Evolutionary conservation across 2,113 vertebrate species (phyloP), one percentile per base, ranked within the genome.

Genomic region (Cheirogaleus medius): DNA sequence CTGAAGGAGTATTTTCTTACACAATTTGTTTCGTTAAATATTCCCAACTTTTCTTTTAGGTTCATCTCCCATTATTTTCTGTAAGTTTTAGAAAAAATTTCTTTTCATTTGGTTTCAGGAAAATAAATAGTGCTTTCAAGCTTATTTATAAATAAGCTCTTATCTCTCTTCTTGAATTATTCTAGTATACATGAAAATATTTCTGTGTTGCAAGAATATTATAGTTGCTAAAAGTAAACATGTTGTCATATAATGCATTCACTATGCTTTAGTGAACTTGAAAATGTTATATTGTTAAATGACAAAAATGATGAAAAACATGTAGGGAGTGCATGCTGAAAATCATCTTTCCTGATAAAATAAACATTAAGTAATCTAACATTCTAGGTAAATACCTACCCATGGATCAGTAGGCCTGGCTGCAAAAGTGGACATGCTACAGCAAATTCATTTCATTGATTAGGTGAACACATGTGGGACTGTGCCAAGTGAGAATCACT

Each of bases 241-340:
- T 97, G 85, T 85, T 91, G 39, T 78, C 76, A 14, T 86, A 82
- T 82, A 97, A 95, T 94, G 18, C 47, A 82, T 96, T 91, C 78
- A 83, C 63, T 73, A 34, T 58, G 93, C 95, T 97, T 97, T 94
- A 94, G 73, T 97, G 96, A 97, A 94, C 97, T 94, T 91, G 96
- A 97, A 97, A 97, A 95, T 97, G 91, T 54, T 86, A n/a, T 92
- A 66, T 95, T 97, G 93, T 96, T 95, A 95, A 97, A 78, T 97
- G 95, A 97, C 96, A 97, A 94, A 88, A 76, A 39, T 89, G 86
- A 87, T 92, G 25, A 95, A 94, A 89, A 74, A 49, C 73, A 74
- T 14, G 60, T 10, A 80, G 68, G 32, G 82, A 93, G 34, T 37
- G 58, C 94, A 97, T 68, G 97, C 91, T 76, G 97, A 97, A 97